Percentiles rank a stretch among this genome's conserved stretches.
Evolutionary conservation across 2,888 invertebrate genomes (phyloP).

Genomic region (Cephus runcator): DNA sequence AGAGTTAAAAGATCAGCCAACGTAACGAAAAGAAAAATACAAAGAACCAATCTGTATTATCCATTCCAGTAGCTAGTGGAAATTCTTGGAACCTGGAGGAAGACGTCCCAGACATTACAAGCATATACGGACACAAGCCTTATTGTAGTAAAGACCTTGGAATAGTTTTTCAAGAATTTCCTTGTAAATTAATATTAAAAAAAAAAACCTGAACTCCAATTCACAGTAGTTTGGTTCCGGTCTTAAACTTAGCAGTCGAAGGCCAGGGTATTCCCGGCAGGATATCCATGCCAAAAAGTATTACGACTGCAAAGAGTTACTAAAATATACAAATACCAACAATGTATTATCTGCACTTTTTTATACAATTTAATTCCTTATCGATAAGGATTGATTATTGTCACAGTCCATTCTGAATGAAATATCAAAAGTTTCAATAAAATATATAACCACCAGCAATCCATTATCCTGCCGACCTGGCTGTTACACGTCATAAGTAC

Average conservation of each 20-base stretch:
- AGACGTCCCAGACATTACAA: no score
- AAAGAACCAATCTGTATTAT: background rate
- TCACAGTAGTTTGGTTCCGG: background rate
- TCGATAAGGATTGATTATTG: background rate
- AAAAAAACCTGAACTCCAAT: background rate
- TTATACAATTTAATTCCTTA: background rate
- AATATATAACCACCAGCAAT: background rate
- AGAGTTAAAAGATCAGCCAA: background rate
- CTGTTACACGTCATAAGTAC: background rate
- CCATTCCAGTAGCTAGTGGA: background rate
- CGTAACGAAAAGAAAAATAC: background rate
- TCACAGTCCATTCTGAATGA: background rate
- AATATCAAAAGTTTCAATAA: background rate
- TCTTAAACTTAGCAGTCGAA: background rate
- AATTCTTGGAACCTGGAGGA: background rate
- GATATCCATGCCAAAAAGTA: no score
- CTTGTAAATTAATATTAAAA: background rate
- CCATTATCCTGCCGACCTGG: background rate
- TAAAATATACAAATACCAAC: background rate
- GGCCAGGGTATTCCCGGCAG: no score
- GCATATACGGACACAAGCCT: no score
- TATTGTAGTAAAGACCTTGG: no score
- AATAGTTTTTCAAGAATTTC: background rate
- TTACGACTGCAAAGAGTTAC: no score
- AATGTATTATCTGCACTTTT: background rate